A percentile compares a stretch with the other conserved stretches of the same genome.
phyloP scores from a whole-genome alignment of 2,797 vertebrate species.

The Valencia hispanica region DNA sequence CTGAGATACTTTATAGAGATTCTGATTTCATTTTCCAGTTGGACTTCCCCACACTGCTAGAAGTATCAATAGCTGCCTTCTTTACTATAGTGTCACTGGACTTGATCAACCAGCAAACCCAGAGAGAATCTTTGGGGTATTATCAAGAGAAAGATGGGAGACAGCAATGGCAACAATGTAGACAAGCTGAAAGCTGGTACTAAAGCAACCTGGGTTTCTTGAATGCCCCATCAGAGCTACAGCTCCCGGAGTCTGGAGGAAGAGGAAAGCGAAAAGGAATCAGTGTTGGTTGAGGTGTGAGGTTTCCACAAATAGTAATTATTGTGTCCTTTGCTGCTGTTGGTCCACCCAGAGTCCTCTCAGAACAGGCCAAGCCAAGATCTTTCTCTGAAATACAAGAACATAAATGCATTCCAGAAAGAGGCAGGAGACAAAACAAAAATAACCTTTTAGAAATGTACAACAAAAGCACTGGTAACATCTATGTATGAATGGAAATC shows the following conservation, averaged over 20 bases:
- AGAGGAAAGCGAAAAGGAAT: background rate
- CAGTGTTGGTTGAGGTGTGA: background rate
- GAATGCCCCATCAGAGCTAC: background rate
- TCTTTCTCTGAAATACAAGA: background rate
- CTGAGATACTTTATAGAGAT: background rate
- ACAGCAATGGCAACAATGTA: background rate
- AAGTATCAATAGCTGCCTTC: background rate
- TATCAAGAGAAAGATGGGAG: background rate
- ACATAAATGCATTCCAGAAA: background rate
- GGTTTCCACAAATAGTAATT: background rate
- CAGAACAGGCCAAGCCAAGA: background rate
- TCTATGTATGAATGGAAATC: background rate
- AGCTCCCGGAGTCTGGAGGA: background rate
- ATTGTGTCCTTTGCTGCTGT: background rate
- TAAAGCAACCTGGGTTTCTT: background rate
- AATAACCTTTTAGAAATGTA: background rate
- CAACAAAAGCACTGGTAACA: background rate
- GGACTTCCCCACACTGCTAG: background rate
- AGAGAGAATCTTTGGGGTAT: background rate
- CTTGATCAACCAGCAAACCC: background rate
- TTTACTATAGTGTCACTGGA: background rate
- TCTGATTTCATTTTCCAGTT: background rate
- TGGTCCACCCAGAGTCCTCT: background rate
- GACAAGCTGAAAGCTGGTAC: background rate
- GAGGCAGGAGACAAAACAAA: background rate